phyloP scores from a whole-genome alignment of 2,113 vertebrate genomes.

The Sminthopsis crassicaudata region DNA sequence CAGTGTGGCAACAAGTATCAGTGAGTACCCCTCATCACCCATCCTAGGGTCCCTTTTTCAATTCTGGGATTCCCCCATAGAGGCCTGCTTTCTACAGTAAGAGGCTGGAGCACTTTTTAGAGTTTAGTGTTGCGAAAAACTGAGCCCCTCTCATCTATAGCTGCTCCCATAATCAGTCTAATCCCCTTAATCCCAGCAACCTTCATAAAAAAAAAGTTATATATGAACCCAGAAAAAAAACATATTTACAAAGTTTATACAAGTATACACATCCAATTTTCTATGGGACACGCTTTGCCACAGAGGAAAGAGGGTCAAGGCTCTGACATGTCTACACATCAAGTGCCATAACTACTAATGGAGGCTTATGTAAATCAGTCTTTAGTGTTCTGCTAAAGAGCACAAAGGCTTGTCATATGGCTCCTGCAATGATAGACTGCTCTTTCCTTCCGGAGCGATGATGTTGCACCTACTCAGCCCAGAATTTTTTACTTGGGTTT shows the following conservation, averaged over 20 bases:
- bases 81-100: constrained; percentile 61
- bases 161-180: constrained; percentile 89
- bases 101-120: constrained; percentile 72
- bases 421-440: constrained; percentile 84
- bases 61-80: constrained; percentile 27
- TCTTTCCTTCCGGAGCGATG: constrained; percentile 86
- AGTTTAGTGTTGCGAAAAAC: constrained; percentile 88
- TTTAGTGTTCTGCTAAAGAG: constrained; percentile 86
- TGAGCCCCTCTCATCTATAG: constrained; percentile 91
- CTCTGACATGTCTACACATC: constrained; percentile 85
- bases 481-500: constrained; percentile 82
- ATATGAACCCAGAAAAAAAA: constrained; percentile 87
- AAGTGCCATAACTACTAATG: constrained; percentile 85
- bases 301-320: constrained; percentile 88
- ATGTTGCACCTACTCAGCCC: constrained; percentile 85
- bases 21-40: constrained; percentile 58
- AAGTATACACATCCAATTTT: constrained; percentile 91
- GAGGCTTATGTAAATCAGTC: constrained; percentile 82
- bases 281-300: constrained; percentile 85
- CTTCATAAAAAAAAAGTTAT: constrained; percentile 87
- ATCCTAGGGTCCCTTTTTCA: constrained; percentile 52
- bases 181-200: constrained; percentile 89
- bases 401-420: constrained; percentile 82
- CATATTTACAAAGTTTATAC: constrained; percentile 92
- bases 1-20: constrained; percentile 63